Conservation (phyloP, 2,888 invertebrate species). For the Elegia similella region DNA sequence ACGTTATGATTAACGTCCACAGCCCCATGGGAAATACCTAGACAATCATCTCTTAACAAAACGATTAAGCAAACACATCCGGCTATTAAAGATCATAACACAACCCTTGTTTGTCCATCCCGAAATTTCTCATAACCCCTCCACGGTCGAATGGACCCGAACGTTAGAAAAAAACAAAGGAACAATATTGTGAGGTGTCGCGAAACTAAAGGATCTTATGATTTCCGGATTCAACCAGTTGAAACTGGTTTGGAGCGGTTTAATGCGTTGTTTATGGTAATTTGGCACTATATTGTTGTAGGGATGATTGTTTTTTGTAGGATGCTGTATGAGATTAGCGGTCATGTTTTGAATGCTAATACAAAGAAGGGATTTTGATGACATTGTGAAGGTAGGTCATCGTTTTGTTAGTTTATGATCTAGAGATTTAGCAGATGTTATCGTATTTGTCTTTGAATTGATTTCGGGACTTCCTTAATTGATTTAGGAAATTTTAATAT, state of each 20-base stretch:
- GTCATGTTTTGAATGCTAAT: constrained; percentile 41
- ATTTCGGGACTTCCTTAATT: constrained; percentile 9
- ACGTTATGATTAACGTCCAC: constrained; percentile 2
- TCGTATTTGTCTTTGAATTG: not conserved
- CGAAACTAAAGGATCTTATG: constrained; percentile 59
- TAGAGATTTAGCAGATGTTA: constrained; percentile 2
- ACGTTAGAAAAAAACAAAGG: constrained; percentile 61
- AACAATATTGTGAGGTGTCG: constrained; percentile 65
- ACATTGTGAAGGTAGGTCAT: not conserved
- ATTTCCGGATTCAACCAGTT: constrained; percentile 70
- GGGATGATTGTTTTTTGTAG: constrained; percentile 50
- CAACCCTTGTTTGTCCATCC: constrained; percentile 25
- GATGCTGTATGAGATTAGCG: constrained; percentile 73
- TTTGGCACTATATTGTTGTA: constrained; percentile 67
- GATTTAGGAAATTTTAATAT: constrained; percentile 8
- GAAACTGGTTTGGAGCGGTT: constrained; percentile 55
- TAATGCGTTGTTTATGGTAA: constrained; percentile 80
- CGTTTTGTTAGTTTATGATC: constrained; percentile 12
- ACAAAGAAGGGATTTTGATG: constrained; percentile 21
- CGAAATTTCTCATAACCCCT: constrained; percentile 38
- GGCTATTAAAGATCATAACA: constrained; percentile 43
- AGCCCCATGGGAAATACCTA: constrained; percentile 28
- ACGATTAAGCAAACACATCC: constrained; percentile 45
- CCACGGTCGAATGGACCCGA: constrained; percentile 50
- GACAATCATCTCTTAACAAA: constrained; percentile 32